phyloP scores from a whole-genome alignment of 2,113 vertebrate species.

The Archilochus colubris region DNA sequence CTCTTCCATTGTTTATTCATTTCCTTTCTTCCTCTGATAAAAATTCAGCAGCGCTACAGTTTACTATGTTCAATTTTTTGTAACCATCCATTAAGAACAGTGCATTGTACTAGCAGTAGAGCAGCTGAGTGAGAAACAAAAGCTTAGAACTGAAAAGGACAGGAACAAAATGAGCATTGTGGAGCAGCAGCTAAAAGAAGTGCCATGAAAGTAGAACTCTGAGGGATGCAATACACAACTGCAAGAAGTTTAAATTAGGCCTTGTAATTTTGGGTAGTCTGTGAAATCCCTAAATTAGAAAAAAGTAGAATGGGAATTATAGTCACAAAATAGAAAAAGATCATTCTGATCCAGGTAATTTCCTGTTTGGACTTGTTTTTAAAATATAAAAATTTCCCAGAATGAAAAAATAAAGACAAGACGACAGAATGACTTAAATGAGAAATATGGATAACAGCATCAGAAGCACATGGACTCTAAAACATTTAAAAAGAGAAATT shows the following conservation, averaged over 20 bases:
- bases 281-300: neutral
- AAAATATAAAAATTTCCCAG: neutral
- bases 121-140: neutral
- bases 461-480: neutral
- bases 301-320: neutral
- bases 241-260: neutral
- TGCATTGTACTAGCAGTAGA: neutral
- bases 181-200: neutral
- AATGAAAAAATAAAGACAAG: neutral
- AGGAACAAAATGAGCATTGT: neutral
- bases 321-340: neutral
- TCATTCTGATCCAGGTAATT: neutral
- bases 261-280: neutral
- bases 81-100: neutral
- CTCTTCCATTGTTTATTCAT: neutral
- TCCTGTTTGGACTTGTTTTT: neutral
- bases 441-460: neutral
- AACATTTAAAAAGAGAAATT: neutral
- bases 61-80: neutral
- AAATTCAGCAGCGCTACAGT: neutral
- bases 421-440: neutral
- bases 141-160: neutral
- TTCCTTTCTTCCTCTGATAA: neutral
- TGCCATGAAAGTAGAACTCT: neutral
- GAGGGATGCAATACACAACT: neutral